phyloP scores from a whole-genome alignment of 2,888 invertebrate genomes.

The Plemyria rubiginata region DNA sequence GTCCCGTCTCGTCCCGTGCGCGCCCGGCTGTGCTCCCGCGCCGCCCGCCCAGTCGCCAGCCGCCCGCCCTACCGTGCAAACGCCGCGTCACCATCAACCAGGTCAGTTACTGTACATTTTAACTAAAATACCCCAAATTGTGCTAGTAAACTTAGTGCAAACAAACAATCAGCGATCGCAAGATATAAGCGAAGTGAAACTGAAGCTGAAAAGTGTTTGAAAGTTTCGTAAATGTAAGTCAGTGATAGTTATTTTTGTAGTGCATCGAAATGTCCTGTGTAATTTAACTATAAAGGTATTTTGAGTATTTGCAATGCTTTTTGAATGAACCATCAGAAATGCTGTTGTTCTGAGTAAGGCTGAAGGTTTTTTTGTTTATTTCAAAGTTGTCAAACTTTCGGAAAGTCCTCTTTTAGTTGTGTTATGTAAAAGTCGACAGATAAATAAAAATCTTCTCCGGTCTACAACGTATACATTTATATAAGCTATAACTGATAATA shows the following conservation, averaged over 20 bases:
- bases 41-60: conserved; percentile 81
- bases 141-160: conserved; percentile 26
- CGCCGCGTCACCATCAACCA: conserved; percentile 50
- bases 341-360: not conserved
- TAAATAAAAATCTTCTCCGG: no score
- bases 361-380: not conserved
- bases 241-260: conserved; percentile 22
- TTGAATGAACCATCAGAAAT: conserved; percentile 30
- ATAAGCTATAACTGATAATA: no score
- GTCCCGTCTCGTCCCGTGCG: conserved; percentile 39
- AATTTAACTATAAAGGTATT: conserved; percentile 67
- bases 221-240: conserved; percentile 4
- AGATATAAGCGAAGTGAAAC: not conserved
- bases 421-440: no score
- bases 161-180: conserved; percentile 8
- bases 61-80: conserved; percentile 77
- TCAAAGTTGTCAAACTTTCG: not conserved
- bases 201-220: not conserved
- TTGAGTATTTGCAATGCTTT: conserved; percentile 58
- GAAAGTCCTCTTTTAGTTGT: not conserved
- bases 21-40: conserved; percentile 50
- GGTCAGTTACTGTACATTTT: conserved; percentile 58
- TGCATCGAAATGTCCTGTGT: conserved; percentile 44
- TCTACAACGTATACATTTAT: no score
- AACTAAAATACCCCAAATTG: conserved; percentile 28